Percentiles rank a stretch among this genome's conserved stretches.
These are phyloP conservation scores for Corythornis madagascariensis DNA, from an alignment of 2,113 vertebrate species.

Conservation along the genomic window DNA sequence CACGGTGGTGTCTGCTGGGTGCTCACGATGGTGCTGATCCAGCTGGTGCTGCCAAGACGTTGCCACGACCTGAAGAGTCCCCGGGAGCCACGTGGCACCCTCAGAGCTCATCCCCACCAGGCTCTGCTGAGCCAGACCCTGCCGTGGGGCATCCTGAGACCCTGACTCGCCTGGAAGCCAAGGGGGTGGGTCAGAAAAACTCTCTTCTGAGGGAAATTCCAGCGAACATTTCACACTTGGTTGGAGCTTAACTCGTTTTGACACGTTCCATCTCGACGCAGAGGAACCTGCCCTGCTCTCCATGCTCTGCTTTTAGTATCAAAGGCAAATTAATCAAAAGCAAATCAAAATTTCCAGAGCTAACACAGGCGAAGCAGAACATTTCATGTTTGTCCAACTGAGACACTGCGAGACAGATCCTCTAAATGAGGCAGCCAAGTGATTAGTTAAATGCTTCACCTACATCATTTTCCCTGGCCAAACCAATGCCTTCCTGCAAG, in stretches of 20 bases:
- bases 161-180: not conserved
- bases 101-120: no score
- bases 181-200: not conserved
- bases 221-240: not conserved
- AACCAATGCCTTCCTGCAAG: not conserved
- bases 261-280: not conserved
- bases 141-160: rapidly evolving
- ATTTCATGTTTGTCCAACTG: not conserved
- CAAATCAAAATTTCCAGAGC: not conserved
- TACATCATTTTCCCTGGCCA: not conserved
- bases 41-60: not conserved
- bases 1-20: not conserved
- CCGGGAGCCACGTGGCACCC: not conserved
- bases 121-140: not conserved
- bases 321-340: not conserved
- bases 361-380: not conserved
- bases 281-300: not conserved
- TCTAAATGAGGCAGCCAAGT: not conserved
- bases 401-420: not conserved
- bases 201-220: not conserved
- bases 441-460: not conserved
- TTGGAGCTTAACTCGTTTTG: not conserved
- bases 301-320: not conserved
- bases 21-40: not conserved
- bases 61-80: no score